Percentiles rank a stretch among this genome's conserved stretches.
Evolutionary conservation across 2,113 vertebrate genomes (phyloP).

Genomic region (Monarcha castaneiventris): DNA sequence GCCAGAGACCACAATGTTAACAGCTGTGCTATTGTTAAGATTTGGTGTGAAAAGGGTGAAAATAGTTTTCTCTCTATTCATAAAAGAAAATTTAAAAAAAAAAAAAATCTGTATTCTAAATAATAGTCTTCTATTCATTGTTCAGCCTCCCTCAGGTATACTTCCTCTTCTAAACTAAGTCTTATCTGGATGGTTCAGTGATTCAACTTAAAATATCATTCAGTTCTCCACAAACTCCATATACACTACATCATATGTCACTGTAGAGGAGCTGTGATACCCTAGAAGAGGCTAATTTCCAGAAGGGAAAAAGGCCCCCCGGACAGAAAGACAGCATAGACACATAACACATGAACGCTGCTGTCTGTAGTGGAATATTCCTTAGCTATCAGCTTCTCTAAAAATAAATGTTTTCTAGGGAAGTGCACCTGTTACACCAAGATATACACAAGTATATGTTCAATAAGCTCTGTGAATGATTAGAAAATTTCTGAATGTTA

Average conservation of each 20-base stretch:
- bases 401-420: background rate
- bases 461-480: background rate
- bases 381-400: background rate
- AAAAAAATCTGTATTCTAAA: background rate
- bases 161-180: background rate
- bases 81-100: background rate
- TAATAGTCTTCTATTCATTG: background rate
- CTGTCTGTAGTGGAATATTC: background rate
- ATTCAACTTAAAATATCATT: background rate
- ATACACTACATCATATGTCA: background rate
- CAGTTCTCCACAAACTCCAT: background rate
- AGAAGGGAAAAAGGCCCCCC: fast-evolving
- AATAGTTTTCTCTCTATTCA: background rate
- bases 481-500: background rate
- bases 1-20: background rate
- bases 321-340: background rate
- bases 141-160: background rate
- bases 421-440: background rate
- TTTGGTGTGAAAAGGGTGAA: background rate
- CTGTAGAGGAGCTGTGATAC: background rate
- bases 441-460: background rate
- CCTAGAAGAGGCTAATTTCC: background rate
- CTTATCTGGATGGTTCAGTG: background rate
- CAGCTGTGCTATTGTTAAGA: background rate
- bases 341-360: background rate